phyloP scores from a whole-genome alignment of 2,888 invertebrate species.

The Luperina testacea region DNA sequence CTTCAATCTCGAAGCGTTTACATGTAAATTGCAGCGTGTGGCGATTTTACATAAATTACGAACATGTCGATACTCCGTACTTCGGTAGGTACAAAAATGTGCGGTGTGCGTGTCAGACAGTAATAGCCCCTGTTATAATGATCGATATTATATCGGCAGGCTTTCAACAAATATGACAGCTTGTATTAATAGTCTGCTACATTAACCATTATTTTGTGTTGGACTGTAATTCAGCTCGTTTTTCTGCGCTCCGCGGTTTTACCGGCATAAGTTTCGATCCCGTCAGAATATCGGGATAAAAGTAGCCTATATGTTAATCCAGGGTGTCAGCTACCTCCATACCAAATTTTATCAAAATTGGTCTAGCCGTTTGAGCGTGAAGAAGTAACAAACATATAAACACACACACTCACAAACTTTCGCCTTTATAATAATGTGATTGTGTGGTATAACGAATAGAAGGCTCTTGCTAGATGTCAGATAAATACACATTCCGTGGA shows the following conservation, averaged over 20 bases:
- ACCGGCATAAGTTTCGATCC: no score
- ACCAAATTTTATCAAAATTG: no score
- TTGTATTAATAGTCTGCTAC: conserved; percentile 42
- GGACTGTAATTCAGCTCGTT: neutral
- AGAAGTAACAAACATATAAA: no score
- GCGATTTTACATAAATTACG: conserved; percentile 62
- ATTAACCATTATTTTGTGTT: conserved; percentile 9
- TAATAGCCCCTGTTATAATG: conserved; percentile 47
- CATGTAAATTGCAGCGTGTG: conserved; percentile 65
- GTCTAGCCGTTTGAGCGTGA: no score
- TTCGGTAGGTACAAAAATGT: conserved; percentile 5
- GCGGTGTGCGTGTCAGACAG: conserved; percentile 37
- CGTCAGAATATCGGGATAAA: no score
- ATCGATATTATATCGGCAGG: conserved; percentile 45
- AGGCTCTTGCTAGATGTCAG: neutral
- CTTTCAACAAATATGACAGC: conserved; percentile 41
- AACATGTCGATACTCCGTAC: conserved; percentile 7
- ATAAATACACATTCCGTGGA: no score
- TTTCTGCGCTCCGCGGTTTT: neutral
- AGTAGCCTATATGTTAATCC: no score
- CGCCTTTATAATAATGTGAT: no score
- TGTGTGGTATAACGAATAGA: neutral
- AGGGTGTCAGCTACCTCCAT: no score
- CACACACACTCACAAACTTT: no score
- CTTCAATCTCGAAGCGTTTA: conserved; percentile 52